A percentile compares a stretch with the other conserved stretches of the same genome.
Conservation (phyloP, 2,888 invertebrate species). For the Oscheius sp. region DNA sequence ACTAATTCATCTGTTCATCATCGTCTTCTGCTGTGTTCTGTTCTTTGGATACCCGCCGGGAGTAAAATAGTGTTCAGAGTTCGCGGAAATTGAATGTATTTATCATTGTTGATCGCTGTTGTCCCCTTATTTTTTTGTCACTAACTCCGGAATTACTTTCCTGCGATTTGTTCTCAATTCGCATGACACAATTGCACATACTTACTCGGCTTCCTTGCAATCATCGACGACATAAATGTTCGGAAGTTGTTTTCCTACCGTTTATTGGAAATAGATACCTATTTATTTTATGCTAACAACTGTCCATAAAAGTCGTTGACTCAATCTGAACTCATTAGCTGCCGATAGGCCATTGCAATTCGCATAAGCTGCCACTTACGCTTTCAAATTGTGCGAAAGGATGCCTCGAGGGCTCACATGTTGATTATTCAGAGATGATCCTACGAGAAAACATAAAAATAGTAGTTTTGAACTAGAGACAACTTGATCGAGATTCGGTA, state of each 20-base stretch:
- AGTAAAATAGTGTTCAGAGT: no score
- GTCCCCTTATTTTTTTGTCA: constrained; percentile 19
- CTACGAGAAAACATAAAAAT: background rate
- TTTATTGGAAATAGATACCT: no score
- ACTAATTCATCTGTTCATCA: background rate
- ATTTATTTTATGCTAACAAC: no score
- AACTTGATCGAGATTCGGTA: no score
- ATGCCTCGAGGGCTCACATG: constrained; percentile 3
- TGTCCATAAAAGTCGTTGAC: background rate
- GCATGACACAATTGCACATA: no score
- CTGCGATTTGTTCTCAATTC: no score
- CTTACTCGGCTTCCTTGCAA: no score
- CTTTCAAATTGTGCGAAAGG: background rate
- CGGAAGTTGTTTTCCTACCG: background rate
- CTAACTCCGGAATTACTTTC: constrained; percentile 2
- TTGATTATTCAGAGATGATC: background rate
- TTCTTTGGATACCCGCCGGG: background rate
- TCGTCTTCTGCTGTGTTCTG: background rate
- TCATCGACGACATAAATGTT: no score
- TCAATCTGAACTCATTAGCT: background rate
- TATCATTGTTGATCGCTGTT: constrained; percentile 7
- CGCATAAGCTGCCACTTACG: background rate
- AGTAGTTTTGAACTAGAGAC: no score
- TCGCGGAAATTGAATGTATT: constrained; percentile 20
- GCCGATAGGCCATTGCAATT: background rate